Base-by-base conservation (phyloP, 1,140 invertebrate genomes). In the Octopus sinensis region DNA sequence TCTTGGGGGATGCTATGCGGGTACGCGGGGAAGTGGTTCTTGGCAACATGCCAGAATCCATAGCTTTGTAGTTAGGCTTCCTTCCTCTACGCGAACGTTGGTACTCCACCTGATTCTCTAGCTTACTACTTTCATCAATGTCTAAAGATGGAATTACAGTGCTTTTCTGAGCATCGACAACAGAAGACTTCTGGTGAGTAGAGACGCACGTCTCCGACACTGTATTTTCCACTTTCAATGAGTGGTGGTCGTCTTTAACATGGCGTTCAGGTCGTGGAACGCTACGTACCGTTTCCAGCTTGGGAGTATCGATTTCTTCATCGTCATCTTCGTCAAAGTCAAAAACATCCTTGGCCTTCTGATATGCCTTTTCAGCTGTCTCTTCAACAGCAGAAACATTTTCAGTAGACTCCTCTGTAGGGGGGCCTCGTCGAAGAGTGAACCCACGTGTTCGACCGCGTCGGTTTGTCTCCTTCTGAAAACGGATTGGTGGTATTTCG, bases 21-120 rank as follows among this genome's bases (percentile, higher is more conserved):
- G 54, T 62, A 23, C 56, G 54, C 54, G 86, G 86, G 23, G 86
- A 86, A 75, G 76, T 30, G 53, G 85, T 84, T 76, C 84, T 79
- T 78, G 85, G 84, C 51, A 81, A 77, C 53, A 84, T 82, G 80
- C 87, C 85, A 53, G 86, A 84, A 81, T 83, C 85, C 80, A 86
- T 83, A 77, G 84, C 85, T 79, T 86, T 87, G 75, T 88, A 88
- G 68, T 88, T 85, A 4, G 78, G 81, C 73, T 86, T 88, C 10
- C 85, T 78, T 53, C 80, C 79, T 5, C 85, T 78, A 12, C 84
- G 82, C 13, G 85, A 80, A 54, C 85, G 76, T 79, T 84, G 84
- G 7, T 75, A 80, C 56, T 84, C 76, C 17, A 77, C 76, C 6
- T 77, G 76, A 53, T 53, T 77, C 43, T 77, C 76, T 13, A 77